These are phyloP conservation scores for Cladorhizidae sp. DNA, from an alignment of 37 sponge, comb jelly and placozoan species.

Conservation along the genomic window DNA sequence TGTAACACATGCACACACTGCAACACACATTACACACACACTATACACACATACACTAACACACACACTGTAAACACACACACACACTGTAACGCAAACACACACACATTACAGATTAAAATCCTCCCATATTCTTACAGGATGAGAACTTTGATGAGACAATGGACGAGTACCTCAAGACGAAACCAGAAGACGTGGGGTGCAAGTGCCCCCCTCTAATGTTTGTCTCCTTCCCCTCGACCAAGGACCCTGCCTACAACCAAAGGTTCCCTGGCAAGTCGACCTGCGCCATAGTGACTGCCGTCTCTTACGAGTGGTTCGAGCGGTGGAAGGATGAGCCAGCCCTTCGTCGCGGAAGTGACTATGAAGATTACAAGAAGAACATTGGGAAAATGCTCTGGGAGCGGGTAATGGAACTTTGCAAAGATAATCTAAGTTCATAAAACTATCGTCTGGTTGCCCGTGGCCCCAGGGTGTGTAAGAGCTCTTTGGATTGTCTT, in stretches of 20 bases:
- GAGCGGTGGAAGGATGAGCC: constrained; percentile 75
- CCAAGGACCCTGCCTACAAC: constrained; percentile 88
- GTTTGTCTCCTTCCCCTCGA: constrained; percentile 92
- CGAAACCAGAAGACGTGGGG: constrained; percentile 49
- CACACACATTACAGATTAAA: too few species aligned
- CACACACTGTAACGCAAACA: too few species aligned
- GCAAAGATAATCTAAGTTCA: too few species aligned
- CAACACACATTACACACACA: too few species aligned
- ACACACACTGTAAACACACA: too few species aligned
- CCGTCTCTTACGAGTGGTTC: constrained; percentile 82
- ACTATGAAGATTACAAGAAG: constrained; percentile 76
- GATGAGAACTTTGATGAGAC: constrained; percentile 22
- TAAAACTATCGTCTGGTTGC: not conserved
- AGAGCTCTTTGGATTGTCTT: too few species aligned
- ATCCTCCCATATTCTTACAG: too few species aligned
- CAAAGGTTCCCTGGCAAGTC: constrained; percentile 81
- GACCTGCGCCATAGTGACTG: constrained; percentile 76
- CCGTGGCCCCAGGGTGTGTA: too few species aligned
- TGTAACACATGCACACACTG: too few species aligned
- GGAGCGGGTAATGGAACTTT: constrained; percentile 51
- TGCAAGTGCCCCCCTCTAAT: constrained; percentile 58
- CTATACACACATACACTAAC: too few species aligned
- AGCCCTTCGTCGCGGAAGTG: constrained; percentile 69
- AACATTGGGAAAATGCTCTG: constrained; percentile 70
- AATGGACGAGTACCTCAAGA: constrained; percentile 19